Percentiles rank a stretch among this genome's conserved stretches.
Evolutionary conservation across 2,888 invertebrate genomes (phyloP).

Genomic region (Chesias legatella): DNA sequence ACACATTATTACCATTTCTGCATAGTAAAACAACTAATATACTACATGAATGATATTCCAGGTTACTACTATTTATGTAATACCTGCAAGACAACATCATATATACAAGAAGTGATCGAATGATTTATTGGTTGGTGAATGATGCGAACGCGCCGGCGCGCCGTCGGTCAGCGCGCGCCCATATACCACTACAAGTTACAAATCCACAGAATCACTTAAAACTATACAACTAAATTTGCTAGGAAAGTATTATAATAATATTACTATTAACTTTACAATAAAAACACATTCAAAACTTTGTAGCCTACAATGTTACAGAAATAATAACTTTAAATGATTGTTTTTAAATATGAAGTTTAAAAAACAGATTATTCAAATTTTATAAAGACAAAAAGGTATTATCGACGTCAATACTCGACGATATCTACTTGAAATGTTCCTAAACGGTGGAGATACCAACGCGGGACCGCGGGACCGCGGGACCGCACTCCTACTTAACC

Average conservation of each 20-base stretch:
- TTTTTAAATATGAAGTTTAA: constrained; percentile 32
- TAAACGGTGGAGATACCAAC: constrained; percentile 4
- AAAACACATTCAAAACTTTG: constrained; percentile 61
- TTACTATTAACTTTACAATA: constrained; percentile 55
- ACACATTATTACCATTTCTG: constrained; percentile 43
- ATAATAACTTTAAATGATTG: constrained; percentile 38
- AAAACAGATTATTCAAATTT: constrained; percentile 13
- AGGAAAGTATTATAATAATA: constrained; percentile 54
- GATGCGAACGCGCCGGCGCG: background rate
- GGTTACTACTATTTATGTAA: constrained; percentile 50
- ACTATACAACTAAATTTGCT: constrained; percentile 55
- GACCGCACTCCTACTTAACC: constrained; percentile 41
- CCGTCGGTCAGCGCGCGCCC: constrained; percentile 1
- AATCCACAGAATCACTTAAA: constrained; percentile 29
- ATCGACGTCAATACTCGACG: constrained; percentile 7
- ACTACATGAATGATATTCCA: constrained; percentile 51
- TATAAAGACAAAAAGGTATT: constrained; percentile 8
- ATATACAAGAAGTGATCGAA: constrained; percentile 61
- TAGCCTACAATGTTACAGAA: constrained; percentile 59
- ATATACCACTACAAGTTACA: constrained; percentile 14
- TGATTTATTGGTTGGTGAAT: too few species aligned
- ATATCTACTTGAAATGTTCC: constrained; percentile 3
- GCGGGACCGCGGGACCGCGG: too few species aligned
- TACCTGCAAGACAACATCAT: constrained; percentile 56
- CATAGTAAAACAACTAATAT: constrained; percentile 49